Base-by-base conservation (phyloP, 2,888 invertebrate species). In the Chrysolina oricalcia region DNA sequence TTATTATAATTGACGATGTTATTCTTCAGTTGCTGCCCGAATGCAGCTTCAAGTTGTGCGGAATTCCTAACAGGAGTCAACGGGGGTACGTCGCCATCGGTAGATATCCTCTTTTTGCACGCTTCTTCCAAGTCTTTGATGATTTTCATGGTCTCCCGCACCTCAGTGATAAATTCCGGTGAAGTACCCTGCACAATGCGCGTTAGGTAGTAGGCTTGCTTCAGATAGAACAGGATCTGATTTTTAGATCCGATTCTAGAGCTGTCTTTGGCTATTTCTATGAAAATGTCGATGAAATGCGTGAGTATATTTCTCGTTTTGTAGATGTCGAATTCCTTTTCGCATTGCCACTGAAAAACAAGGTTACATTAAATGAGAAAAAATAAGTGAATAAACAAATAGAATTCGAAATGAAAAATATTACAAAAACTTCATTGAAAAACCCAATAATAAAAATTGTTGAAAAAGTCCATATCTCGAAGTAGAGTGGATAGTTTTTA, bases 281-380 rank as follows among this genome's bases (percentile, higher is more conserved):
- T 91, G 81, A 95, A 93, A 83, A 94, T 93, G 40, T 92, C 90
- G 64, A 95, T 92, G 82, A 96, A 94, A 83, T 94, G 92, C 83
- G 93, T 92, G 0, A 95, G 86, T 2, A 95, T 89, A 71, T 91
- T 87, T 21, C 92, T 90, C 56, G 92, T 90, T 70, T 94, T 90
- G 77, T 92, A 90, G 3, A 90, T 86, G 69, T 93, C 93, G 86
- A 94, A 79, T 73, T 79, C 68, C 68, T 81, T 85, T 23, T 83
- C 87, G 75, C 86, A 88, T 83, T 83, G 87, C 90, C 78, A 77
- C 75, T 78, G 56, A 66, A 79, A 73, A 21, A 46, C 71, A 63
- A 62, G 2, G n/a, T 46, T 6, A 15, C 35, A n/a, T 46, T 46
- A 15, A n/a, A 46, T 46, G 3, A 15, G 15, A 23, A 63, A 64